A percentile compares a stretch with the other conserved stretches of the same genome.
phyloP scores from a whole-genome alignment of 2,888 invertebrate species.

The Drosophila mettleri region DNA sequence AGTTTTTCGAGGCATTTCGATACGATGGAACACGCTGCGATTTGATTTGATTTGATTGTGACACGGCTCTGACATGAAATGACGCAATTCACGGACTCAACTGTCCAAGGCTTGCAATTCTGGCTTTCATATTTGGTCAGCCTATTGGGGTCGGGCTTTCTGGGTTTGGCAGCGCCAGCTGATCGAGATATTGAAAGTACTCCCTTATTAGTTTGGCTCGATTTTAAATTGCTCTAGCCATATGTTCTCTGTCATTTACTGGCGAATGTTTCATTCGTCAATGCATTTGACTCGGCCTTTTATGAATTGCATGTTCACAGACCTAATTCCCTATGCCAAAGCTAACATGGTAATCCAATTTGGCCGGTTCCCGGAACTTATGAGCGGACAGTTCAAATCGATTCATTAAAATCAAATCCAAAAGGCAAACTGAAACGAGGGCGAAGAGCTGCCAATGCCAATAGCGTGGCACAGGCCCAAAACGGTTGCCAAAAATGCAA shows the following conservation, averaged over 20 bases:
- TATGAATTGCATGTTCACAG: conserved; percentile 43
- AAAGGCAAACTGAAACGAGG: conserved; percentile 54
- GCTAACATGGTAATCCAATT: conserved; percentile 77
- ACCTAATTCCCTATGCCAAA: not conserved
- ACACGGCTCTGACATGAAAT: conserved; percentile 73
- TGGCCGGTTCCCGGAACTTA: conserved; percentile 68
- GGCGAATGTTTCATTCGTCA: conserved; percentile 24
- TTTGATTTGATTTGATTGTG: conserved; percentile 79
- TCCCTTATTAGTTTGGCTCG: not conserved
- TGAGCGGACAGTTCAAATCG: conserved; percentile 74
- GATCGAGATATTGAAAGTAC: not conserved
- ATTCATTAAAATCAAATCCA: conserved; percentile 75
- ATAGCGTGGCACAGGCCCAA: conserved; percentile 48
- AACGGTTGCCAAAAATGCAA: conserved; percentile 51
- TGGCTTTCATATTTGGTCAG: conserved; percentile 48
- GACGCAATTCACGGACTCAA: conserved; percentile 68
- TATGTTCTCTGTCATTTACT: not conserved
- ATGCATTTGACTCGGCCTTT: conserved; percentile 17
- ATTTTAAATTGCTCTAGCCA: not conserved
- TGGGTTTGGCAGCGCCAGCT: conserved; percentile 5
- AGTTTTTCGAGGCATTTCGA: conserved; percentile 54
- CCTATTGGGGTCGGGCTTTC: conserved; percentile 5
- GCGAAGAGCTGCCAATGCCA: conserved; percentile 52
- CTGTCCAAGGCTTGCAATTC: conserved; percentile 55
- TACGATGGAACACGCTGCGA: conserved; percentile 35